A percentile compares a stretch with the other conserved stretches of the same genome.
phyloP scores from a whole-genome alignment of 2,113 vertebrate genomes.

The Catagonus wagneri region DNA sequence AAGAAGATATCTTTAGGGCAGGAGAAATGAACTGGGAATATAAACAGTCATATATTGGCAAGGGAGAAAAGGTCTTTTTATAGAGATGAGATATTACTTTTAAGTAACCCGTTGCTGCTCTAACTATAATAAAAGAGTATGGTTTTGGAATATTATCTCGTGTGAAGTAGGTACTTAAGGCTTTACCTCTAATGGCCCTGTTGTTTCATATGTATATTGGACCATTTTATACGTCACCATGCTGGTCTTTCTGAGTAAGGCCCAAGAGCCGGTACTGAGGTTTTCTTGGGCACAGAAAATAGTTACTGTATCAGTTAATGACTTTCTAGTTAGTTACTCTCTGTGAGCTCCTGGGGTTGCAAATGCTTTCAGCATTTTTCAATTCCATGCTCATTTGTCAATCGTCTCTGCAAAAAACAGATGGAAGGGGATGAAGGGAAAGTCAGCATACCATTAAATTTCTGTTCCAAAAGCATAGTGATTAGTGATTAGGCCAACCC shows the following conservation, averaged over 20 bases:
- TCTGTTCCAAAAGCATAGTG: background rate
- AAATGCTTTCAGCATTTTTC: background rate
- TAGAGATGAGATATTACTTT: slow-evolving; percentile 50
- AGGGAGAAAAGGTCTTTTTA: slow-evolving; percentile 42
- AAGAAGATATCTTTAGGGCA: slow-evolving; percentile 77
- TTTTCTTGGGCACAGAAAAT: slow-evolving; percentile 26
- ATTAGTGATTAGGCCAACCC: slow-evolving; percentile 25
- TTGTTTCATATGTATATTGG: background rate
- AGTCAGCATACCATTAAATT: background rate
- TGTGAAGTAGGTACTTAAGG: background rate
- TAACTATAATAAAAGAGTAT: background rate
- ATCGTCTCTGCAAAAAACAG: slow-evolving; percentile 58
- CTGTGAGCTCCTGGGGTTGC: slow-evolving; percentile 1
- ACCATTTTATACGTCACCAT: background rate
- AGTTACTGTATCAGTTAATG: slow-evolving; percentile 13
- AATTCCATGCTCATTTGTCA: slow-evolving; percentile 14
- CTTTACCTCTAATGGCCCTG: background rate
- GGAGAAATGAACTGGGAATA: slow-evolving; percentile 65
- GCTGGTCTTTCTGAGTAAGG: background rate
- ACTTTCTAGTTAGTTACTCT: slow-evolving; percentile 47
- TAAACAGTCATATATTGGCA: slow-evolving; percentile 68
- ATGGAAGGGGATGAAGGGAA: background rate
- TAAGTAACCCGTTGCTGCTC: slow-evolving; percentile 71
- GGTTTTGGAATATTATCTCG: background rate
- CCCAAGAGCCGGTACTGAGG: background rate